Evolutionary conservation across 2,113 vertebrate genomes (phyloP), one percentile per base, ranked within the genome.

Genomic region (Mola mola): DNA sequence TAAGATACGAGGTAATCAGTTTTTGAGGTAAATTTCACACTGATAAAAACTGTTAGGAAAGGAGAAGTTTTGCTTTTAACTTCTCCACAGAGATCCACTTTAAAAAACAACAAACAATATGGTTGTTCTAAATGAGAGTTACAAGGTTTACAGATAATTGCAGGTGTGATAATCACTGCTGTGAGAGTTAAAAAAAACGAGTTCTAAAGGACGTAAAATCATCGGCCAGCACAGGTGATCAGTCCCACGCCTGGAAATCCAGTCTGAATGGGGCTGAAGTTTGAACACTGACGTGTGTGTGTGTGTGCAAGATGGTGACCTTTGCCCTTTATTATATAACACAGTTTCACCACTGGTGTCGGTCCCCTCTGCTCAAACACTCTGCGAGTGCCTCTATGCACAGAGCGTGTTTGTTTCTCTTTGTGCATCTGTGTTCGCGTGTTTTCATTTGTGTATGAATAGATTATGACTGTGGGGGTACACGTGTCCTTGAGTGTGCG

Each of bases 371-470:
- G 56, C 22, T 57, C 24, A 19, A 42, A 59, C 17, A 55, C 29
- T 67, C 26, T 41, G 53, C 49, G 68, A 81, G 67, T 68, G 63
- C 51, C 44, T 82, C 24, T 26, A 48, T 79, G 48, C 28, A 51
- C 66, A 69, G 56, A 62, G 49, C 55, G 59, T 70, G 66, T 81
- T 59, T 70, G 74, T 79, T 72, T 72, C 75, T 72, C 76, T 82
- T 61, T 58, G 62, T 73, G 69, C 44, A 55, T 82, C 56, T 86
- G 68, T 66, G 72, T 84, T 72, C 28, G 20, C 72, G 72, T 82
- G 81, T 82, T 84, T 89, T 79, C 71, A 82, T 81, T 83, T 78
- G 85, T 81, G 72, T 80, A 74, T 84, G 78, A 86, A 89, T 83
- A 60, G 80, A 76, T 76, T 74, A 82, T 75, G 66, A 61, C 72